Evolutionary conservation across 2,113 vertebrate genomes (phyloP).

Genomic region (Mormyrus iriodes): DNA sequence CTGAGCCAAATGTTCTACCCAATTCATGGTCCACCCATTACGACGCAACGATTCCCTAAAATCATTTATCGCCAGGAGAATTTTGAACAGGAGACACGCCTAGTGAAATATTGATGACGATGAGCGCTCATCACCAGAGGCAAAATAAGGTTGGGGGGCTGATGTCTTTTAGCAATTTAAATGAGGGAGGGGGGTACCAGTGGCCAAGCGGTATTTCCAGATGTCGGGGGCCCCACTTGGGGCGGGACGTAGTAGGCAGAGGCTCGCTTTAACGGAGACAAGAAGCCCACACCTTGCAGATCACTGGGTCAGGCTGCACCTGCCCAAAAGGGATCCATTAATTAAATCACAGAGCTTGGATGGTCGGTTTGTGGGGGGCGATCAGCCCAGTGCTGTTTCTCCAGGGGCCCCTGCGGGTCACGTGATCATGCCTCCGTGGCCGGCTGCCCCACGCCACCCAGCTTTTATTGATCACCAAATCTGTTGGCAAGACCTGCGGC

Average conservation of each 20-base stretch:
- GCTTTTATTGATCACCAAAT: slow-evolving; percentile 60
- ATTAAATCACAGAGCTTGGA: not conserved
- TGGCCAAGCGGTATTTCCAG: not conserved
- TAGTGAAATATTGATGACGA: slow-evolving; percentile 8
- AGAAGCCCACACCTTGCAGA: not conserved
- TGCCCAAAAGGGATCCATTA: not conserved
- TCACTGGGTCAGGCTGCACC: not conserved
- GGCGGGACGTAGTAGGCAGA: not conserved
- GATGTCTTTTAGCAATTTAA: not conserved
- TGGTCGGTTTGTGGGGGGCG: not conserved
- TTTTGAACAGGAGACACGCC: not conserved
- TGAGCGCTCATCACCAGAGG: not conserved
- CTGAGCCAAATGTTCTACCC: not conserved
- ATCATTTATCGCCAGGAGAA: not conserved
- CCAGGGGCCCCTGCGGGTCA: not conserved
- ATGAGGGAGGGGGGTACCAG: not conserved
- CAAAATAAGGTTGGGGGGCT: not conserved
- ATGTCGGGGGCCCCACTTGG: not conserved
- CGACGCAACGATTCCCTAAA: not conserved
- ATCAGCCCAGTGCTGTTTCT: not conserved
- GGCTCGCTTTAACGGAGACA: not conserved
- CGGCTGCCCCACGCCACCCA: slow-evolving; percentile 44
- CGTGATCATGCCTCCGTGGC: not conserved
- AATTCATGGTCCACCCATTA: not conserved
- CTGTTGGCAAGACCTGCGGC: slow-evolving; percentile 40